Base-by-base conservation (phyloP, 2,113 vertebrate genomes). In the Machaerirhynchus nigripectus region DNA sequence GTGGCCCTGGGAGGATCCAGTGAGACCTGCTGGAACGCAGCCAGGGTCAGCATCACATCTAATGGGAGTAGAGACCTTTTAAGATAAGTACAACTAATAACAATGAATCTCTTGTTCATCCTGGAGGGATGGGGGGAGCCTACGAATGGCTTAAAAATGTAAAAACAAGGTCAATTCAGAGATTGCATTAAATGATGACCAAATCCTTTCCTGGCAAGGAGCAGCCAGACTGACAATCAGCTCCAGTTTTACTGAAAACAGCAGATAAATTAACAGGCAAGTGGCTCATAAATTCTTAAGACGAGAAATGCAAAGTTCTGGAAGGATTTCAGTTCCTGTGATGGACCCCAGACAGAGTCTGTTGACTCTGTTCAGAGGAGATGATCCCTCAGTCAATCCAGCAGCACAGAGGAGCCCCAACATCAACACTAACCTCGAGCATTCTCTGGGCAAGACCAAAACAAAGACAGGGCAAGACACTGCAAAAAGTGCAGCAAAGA, bases 171-270 rank as follows among this genome's bases (percentile, higher is more conserved):
- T 89, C 57, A 80, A 33, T 53, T 84, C 90, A 90, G 76, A 86
- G 53, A 77, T n/a, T 42, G 37, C 31, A 65, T 49, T 93, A 90
- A 88, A 90, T 53, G 55, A 71, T 83, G 85, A 92, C 47, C 87
- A 90, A 90, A 91, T 82, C 68, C 47, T 56, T 93, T 80, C 64
- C 83, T 88, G 82, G 67, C 84, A 85, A 90, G 47, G 37, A 77
- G 20, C 7, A 5, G 52, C 7, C 47, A 47, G 70, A 26, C 42
- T 61, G 68, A 82, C 68, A 84, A 52, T 49, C 42, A 68, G 68
- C 44, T 83, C 14, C 46, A 46, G 57, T 64, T 91, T 85, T 84
- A 83, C 63, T 87, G 77, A 81, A 83, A 73, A 70, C 4, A 2
- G 63, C 50, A 91, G 59, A 91, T 69, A 93, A 79, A 90, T 94